Evolutionary conservation across 2,797 vertebrate species (phyloP).

Genomic region (Galagoides demidoff): DNA sequence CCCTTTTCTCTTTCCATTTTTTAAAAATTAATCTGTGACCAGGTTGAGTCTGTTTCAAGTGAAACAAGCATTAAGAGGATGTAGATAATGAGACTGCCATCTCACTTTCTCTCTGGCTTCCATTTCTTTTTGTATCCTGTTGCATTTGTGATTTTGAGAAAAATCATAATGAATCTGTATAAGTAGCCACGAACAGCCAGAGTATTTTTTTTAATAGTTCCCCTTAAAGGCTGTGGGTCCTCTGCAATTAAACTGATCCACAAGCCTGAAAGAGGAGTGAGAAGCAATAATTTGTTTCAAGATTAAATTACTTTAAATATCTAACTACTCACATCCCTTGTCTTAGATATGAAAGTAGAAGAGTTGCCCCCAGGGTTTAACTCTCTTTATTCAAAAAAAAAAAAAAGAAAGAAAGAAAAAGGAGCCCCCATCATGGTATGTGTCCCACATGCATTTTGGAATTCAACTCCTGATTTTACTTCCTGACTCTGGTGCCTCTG

Average conservation of each 20-base stretch:
- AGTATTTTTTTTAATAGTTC: conserved; percentile 49
- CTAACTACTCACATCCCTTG: neutral
- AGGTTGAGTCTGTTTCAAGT: neutral
- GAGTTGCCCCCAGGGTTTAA: neutral
- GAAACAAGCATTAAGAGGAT: neutral
- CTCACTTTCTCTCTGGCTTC: conserved; percentile 1
- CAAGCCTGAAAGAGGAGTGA: neutral
- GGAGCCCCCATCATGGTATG: neutral
- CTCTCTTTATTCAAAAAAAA: neutral
- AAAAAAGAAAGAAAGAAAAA: neutral
- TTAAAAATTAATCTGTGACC: conserved; percentile 13
- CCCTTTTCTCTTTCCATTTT: neutral
- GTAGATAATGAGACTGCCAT: neutral
- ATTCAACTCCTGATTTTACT: neutral
- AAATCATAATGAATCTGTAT: conserved; percentile 35
- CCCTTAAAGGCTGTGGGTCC: neutral
- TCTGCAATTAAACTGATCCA: conserved; percentile 60
- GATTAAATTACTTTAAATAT: conserved; percentile 34
- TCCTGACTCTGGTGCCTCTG: neutral
- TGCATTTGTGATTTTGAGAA: conserved; percentile 45
- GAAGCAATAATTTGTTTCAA: conserved; percentile 60
- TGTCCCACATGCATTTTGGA: neutral
- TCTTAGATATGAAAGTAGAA: neutral
- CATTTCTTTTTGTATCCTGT: conserved; percentile 43
- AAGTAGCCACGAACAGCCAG: neutral